phyloP scores from a whole-genome alignment of 2,797 vertebrate genomes.

The Poecilia gillii region DNA sequence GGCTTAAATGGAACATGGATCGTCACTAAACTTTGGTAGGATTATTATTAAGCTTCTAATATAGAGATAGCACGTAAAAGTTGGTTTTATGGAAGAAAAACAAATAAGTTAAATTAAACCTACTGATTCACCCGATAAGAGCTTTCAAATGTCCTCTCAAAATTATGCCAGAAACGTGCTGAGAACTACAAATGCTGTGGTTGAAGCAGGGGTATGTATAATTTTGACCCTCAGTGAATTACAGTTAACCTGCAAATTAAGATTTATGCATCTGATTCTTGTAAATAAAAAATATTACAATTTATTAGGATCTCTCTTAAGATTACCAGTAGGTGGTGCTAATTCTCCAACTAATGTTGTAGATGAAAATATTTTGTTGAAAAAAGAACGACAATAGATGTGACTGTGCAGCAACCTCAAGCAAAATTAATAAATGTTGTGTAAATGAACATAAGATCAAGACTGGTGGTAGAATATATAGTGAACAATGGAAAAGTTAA shows the following conservation, averaged over 20 bases:
- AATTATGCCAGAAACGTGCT: background rate
- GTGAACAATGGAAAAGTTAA: background rate
- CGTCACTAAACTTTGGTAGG: background rate
- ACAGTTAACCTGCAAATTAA: background rate
- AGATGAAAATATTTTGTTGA: background rate
- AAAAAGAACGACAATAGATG: background rate
- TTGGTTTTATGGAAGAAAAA: background rate
- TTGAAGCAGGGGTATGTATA: background rate
- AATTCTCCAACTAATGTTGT: background rate
- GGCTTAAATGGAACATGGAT: background rate
- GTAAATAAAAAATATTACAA: background rate
- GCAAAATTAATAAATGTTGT: background rate
- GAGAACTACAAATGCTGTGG: background rate
- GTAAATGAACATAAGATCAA: background rate
- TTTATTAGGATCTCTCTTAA: background rate
- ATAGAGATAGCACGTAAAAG: background rate
- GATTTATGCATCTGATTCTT: background rate
- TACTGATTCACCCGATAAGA: background rate
- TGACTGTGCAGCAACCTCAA: background rate
- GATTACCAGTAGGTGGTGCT: background rate
- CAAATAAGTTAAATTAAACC: background rate
- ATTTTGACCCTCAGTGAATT: background rate
- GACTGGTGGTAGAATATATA: background rate
- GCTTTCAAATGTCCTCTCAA: background rate
- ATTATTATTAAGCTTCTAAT: conserved; percentile 1